phyloP scores from a whole-genome alignment of 2,888 invertebrate genomes.

The Chalcis sispes region DNA sequence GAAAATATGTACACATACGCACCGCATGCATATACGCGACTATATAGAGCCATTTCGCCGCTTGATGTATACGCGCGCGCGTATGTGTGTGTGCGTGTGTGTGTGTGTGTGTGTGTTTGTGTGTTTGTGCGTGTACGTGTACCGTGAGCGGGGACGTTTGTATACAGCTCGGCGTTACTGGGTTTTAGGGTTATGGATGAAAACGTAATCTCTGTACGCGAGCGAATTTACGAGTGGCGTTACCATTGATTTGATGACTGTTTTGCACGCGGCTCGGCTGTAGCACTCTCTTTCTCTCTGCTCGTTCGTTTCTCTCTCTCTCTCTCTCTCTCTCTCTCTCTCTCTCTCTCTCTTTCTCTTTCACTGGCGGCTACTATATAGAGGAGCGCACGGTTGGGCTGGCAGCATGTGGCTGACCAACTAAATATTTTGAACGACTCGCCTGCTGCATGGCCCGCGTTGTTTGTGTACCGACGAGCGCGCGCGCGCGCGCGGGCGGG shows the following conservation, averaged over 20 bases:
- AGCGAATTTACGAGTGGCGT: constrained; percentile 66
- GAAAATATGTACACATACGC: background rate
- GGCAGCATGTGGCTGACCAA: constrained; percentile 57
- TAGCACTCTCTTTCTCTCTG: constrained; percentile 8
- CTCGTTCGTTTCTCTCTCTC: constrained; percentile 14
- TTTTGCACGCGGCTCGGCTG: constrained; percentile 56
- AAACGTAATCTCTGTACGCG: constrained; percentile 65
- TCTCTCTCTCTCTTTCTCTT: constrained; percentile 30
- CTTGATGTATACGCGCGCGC: background rate
- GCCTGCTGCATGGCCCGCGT: constrained; percentile 54
- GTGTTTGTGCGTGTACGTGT: background rate
- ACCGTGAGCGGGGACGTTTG: too few relatives aligned
- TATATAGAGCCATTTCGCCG: constrained; percentile 22
- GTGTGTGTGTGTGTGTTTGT: background rate
- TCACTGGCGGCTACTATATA: background rate
- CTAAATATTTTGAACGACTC: constrained; percentile 63
- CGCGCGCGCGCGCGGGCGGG: background rate
- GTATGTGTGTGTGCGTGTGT: background rate
- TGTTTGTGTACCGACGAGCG: constrained; percentile 29
- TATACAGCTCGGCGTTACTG: constrained; percentile 60
- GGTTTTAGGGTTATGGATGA: constrained; percentile 65
- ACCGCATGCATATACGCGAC: background rate
- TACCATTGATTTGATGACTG: constrained; percentile 66
- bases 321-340: constrained; percentile 36
- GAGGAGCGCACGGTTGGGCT: background rate